Evolutionary conservation across 2,797 vertebrate genomes (phyloP), one percentile per base, ranked within the genome.

Genomic region (Gallinago stenura): DNA sequence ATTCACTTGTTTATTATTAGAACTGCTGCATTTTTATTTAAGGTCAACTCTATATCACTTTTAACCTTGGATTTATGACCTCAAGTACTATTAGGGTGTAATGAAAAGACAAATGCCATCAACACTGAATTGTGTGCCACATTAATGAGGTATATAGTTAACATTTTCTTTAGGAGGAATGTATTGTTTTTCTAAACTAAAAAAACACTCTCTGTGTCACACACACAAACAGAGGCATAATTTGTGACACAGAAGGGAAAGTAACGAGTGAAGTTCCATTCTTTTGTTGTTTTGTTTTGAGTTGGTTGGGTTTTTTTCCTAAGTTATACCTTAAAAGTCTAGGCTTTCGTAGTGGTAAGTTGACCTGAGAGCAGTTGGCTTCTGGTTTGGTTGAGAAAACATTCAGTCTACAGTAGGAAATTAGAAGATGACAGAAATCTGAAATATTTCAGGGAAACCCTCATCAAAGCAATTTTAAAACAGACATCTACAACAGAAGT

Each of bases 1-100:
- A 82, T 86, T 95, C 57, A 30, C 11, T 83, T 97, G 50, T 96
- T 96, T 97, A 90, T 82, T 65, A 76, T 92, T 94, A 89, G 35
- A 93, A 93, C 43, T 46, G 30, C 4, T 92, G 46, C 6, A 68
- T 75, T 96, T 95, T 96, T 94, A 70, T 87, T 96, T 96, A 97
- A 96, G 91, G 87, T 95, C 91, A 97, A 60, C 39, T 54, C 71
- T 95, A 39, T 65, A 90, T 87, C 60, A 72, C 53, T 75, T 60
- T 89, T 83, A 96, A 96, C 75, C 84, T 97, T 96, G 83, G 90
- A 96, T 97, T 93, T 95, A 71, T 90, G 73, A 90, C 84, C 90
- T 43, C 1, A 7, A 35, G 72, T 53, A 58, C 15, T 77, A 79
- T 75, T 89, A 80, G 10, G 7, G 62, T 91, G 56, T 83, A 89